Conservation (phyloP, 2,888 invertebrate species). For the Idaea dimidiata region DNA sequence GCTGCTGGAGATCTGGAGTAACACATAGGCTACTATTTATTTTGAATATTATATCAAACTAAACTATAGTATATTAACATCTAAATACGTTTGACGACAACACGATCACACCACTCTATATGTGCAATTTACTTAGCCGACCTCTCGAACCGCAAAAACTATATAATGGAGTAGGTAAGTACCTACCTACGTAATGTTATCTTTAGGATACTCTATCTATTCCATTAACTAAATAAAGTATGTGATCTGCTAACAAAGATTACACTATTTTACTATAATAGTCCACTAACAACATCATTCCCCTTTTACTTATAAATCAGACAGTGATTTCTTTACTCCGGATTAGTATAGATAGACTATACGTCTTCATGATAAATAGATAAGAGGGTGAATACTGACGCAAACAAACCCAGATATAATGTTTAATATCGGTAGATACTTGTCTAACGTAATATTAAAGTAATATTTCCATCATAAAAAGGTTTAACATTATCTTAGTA, state of each 20-base stretch:
- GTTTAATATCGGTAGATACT: slow-evolving; percentile 9
- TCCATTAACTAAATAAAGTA: neutral
- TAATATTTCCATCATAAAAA: slow-evolving; percentile 6
- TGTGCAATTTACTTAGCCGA: neutral
- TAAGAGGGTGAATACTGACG: slow-evolving; percentile 19
- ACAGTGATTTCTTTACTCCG: slow-evolving; percentile 26
- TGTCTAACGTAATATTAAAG: neutral
- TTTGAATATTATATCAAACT: too few species aligned
- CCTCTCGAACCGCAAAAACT: neutral
- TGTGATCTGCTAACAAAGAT: neutral
- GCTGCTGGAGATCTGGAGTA: too few species aligned
- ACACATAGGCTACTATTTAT: too few species aligned
- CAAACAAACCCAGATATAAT: slow-evolving; percentile 16
- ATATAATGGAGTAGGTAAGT: neutral
- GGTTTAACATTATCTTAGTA: neutral
- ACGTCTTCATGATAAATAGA: slow-evolving; percentile 27
- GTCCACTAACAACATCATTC: slow-evolving; percentile 10
- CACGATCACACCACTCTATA: neutral
- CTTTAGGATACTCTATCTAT: neutral
- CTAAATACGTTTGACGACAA: neutral
- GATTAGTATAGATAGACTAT: slow-evolving; percentile 25
- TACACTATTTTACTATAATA: slow-evolving; percentile 4
- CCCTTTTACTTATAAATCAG: slow-evolving; percentile 26
- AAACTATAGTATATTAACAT: neutral
- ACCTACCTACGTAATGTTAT: too few species aligned